Conservation (phyloP, 2,113 vertebrate genomes). For the Brachyistius frenatus region DNA sequence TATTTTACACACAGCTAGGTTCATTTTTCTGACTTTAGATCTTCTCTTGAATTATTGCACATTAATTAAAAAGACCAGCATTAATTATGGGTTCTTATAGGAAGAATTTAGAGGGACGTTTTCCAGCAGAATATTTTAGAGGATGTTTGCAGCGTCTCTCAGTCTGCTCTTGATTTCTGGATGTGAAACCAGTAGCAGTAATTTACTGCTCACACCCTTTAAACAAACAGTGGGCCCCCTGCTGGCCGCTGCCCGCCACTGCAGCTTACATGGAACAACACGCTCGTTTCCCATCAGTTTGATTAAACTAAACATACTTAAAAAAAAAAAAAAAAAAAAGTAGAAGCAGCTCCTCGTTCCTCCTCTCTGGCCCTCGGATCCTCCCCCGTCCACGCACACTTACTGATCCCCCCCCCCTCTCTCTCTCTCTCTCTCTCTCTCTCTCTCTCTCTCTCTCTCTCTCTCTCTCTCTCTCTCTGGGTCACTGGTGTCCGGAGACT, state of each 20-base stretch:
- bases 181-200: neutral
- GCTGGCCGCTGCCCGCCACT: conserved; percentile 40
- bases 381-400: no score
- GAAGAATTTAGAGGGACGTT: neutral
- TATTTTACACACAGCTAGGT: no score
- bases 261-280: neutral
- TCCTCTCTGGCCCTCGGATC: no score
- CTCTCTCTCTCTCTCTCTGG: neutral
- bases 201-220: conserved; percentile 50
- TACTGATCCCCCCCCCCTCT: no score
- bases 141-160: neutral
- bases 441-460: no score
- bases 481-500: conserved; percentile 11
- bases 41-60: no score
- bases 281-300: neutral
- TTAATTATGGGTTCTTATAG: neutral
- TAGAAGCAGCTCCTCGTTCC: no score
- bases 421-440: no score
- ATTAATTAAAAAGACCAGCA: no score
- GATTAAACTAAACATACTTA: no score
- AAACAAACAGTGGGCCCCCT: conserved; percentile 66
- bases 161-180: neutral
- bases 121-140: neutral
- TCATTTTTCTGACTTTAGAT: no score
- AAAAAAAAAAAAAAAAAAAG: neutral